phyloP scores from a whole-genome alignment of 2,888 invertebrate species.

The Tiliacea aurago region DNA sequence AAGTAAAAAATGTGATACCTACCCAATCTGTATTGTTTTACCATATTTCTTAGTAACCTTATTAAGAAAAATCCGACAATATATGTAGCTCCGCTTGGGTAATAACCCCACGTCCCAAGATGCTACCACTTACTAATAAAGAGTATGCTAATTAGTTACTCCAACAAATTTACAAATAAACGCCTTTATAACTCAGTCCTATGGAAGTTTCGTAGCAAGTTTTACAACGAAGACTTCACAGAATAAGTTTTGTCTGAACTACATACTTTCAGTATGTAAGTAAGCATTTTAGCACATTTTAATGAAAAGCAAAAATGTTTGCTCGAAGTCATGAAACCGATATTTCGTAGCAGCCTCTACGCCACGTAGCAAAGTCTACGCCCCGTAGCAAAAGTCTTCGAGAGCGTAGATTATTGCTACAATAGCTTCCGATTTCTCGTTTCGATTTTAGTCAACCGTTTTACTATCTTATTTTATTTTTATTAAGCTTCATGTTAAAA shows the following conservation, averaged over 20 bases:
- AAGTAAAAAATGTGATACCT: too few relatives aligned
- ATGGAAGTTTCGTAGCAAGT: constrained; percentile 41
- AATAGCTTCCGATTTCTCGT: not conserved
- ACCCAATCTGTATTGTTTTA: too few relatives aligned
- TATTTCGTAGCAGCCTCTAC: constrained; percentile 22
- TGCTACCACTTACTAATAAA: constrained; percentile 54
- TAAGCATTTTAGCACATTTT: constrained; percentile 17
- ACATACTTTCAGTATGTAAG: constrained; percentile 25
- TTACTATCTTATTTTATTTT: not conserved
- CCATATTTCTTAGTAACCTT: too few relatives aligned
- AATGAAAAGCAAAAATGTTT: constrained; percentile 18
- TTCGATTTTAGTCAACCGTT: not conserved
- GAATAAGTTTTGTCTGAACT: constrained; percentile 36
- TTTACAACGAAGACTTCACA: constrained; percentile 34
- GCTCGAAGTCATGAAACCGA: not conserved
- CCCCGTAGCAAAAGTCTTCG: constrained; percentile 10
- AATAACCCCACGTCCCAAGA: constrained; percentile 28
- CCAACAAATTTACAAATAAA: constrained; percentile 56
- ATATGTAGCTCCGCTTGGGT: constrained; percentile 2
- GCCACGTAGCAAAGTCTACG: constrained; percentile 30
- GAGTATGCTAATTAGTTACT: constrained; percentile 52
- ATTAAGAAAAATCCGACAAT: constrained; percentile 7
- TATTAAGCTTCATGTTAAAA: not conserved
- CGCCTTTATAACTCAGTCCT: constrained; percentile 51
- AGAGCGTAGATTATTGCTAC: constrained; percentile 11